Percentiles rank a stretch among this genome's conserved stretches.
phyloP scores from a whole-genome alignment of 1,140 invertebrate species.

The Drosophila nigromelanica region DNA sequence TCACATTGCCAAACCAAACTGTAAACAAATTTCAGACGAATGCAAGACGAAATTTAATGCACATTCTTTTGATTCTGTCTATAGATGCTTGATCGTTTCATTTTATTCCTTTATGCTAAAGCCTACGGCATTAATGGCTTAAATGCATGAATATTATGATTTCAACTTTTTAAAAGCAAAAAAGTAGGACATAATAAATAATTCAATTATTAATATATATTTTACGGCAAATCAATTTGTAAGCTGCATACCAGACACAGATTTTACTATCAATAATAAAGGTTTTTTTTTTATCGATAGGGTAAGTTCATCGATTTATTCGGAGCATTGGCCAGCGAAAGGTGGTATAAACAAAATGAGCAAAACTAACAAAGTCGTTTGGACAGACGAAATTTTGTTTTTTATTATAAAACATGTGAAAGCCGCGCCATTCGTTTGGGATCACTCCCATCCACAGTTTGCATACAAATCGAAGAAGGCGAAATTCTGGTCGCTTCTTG shows the following conservation, averaged over 20 bases:
- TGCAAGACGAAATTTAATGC: too few species aligned
- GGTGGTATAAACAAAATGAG: constrained; percentile 35
- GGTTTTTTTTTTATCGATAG: constrained; percentile 12
- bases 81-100: too few species aligned
- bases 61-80: too few species aligned
- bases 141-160: too few species aligned
- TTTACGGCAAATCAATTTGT: not conserved
- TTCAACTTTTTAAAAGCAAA: too few species aligned
- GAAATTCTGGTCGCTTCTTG: constrained; percentile 40
- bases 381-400: constrained; percentile 40
- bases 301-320: constrained; percentile 10
- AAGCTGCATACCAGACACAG: not conserved
- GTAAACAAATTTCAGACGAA: too few species aligned
- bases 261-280: constrained; percentile 6
- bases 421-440: constrained; percentile 37
- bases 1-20: too few species aligned
- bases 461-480: constrained; percentile 35
- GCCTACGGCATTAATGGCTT: too few species aligned
- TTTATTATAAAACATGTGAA: constrained; percentile 46
- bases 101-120: too few species aligned
- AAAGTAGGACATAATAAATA: too few species aligned
- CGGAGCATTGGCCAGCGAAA: not conserved
- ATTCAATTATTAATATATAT: not conserved
- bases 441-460: constrained; percentile 40
- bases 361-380: constrained; percentile 46